Evolutionary conservation across 2,113 vertebrate species (phyloP).

Genomic region (Neolamprologus modestus): DNA sequence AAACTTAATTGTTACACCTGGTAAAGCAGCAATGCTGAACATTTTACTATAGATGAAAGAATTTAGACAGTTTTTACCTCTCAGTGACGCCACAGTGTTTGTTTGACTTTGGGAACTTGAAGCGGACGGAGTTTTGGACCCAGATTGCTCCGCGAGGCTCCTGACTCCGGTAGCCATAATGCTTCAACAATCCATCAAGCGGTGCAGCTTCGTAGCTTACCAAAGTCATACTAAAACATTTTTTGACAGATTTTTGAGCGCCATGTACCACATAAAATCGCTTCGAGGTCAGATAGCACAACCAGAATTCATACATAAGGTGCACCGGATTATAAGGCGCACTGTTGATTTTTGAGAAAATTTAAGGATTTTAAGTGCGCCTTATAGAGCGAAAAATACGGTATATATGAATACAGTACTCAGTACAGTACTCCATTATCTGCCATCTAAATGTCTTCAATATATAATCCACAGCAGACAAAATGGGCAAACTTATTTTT

Average conservation of each 20-base stretch:
- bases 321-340: background rate
- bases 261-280: background rate
- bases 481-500: background rate
- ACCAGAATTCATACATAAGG: background rate
- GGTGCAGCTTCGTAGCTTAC: rapidly evolving
- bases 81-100: background rate
- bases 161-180: background rate
- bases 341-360: background rate
- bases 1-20: background rate
- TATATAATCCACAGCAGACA: background rate
- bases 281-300: background rate
- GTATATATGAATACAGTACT: too few species aligned
- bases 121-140: rapidly evolving
- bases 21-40: background rate
- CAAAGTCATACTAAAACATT: background rate
- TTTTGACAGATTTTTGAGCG: background rate
- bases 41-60: too few species aligned
- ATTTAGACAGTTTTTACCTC: background rate
- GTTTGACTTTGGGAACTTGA: background rate
- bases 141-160: background rate
- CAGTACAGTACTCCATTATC: background rate
- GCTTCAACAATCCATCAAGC: background rate
- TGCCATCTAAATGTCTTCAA: background rate
- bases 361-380: background rate
- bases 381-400: background rate